Evolutionary conservation across 2,888 invertebrate genomes (phyloP), one percentile per base, ranked within the genome.

Genomic region (Holacanthella duospinosa): DNA sequence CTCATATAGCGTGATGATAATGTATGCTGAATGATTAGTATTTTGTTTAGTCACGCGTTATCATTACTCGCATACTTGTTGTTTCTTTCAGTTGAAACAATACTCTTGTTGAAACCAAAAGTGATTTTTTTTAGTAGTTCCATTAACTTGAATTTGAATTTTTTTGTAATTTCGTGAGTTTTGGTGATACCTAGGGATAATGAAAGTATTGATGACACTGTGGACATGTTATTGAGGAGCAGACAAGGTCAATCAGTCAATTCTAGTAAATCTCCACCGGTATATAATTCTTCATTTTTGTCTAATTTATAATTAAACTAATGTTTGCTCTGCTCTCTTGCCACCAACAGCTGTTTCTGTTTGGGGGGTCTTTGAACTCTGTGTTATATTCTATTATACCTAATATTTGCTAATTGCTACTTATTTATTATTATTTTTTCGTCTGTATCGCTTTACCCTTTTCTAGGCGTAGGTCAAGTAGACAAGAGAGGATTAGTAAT

Each of bases 171-270:
- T n/a, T n/a, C n/a, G n/a, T n/a, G n/a, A 29, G 57, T 57, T 27
- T 9, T 57, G 28, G 57, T 57, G 28, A 29, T 9, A 43, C 29
- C 55, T 29, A 68, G 68, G 65, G 68, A 68, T 44, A 64, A 64
- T 59, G 60, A 59, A 54, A 55, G 60, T 58, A 44, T 63, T 44
- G 66, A 67, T 28, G 69, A 69, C 53, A 59, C 66, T 36, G 67
- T 66, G 21, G 67, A 69, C 55, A 59, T 66, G 60, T 54, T 69
- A 48, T 56, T 66, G 62, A 63, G 66, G 60, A 59, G 65, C 58
- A 60, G 61, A 16, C 29, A 55, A 44, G 64, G 61, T 53, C 60
- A 56, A 54, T 57, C 61, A 55, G 24, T 44, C 66, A 25, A 44
- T 56, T 55, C 62, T 62, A 59, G 43, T 48, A 54, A 55, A 63